phyloP scores from a whole-genome alignment of 1,140 invertebrate species.

The Proctacanthus coquilletti region DNA sequence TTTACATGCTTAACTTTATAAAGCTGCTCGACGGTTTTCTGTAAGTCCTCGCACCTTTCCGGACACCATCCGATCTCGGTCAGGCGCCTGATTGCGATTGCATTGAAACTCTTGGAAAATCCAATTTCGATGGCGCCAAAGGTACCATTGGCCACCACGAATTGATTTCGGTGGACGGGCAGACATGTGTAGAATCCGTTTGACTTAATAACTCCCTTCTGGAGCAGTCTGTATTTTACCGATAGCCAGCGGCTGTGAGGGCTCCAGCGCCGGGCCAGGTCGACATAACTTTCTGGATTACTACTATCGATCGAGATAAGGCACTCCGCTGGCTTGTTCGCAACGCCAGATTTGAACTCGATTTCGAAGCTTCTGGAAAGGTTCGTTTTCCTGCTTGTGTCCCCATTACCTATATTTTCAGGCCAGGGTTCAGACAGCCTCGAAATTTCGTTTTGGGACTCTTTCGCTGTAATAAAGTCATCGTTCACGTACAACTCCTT shows the following conservation, averaged over 20 bases:
- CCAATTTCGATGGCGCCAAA: slow-evolving; percentile 19
- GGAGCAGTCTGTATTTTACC: neutral
- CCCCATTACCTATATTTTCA: too few species aligned
- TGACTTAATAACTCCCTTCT: neutral
- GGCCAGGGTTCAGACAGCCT: too few species aligned
- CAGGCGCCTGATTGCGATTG: slow-evolving; percentile 20
- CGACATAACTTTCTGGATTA: too few species aligned
- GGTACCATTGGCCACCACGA: slow-evolving; percentile 10
- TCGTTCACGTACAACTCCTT: too few species aligned
- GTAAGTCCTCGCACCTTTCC: slow-evolving; percentile 12
- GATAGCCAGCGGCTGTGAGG: neutral
- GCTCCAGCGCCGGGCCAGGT: too few species aligned
- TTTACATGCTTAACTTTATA: slow-evolving; percentile 18
- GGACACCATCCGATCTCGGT: slow-evolving; percentile 7
- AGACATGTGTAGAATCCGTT: neutral
- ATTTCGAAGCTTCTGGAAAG: too few species aligned
- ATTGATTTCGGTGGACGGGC: neutral
- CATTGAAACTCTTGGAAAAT: slow-evolving; percentile 10
- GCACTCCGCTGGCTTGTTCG: too few species aligned
- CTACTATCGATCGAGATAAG: too few species aligned
- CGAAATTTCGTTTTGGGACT: too few species aligned
- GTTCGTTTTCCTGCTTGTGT: too few species aligned
- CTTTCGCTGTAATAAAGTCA: too few species aligned
- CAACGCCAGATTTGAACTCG: too few species aligned
- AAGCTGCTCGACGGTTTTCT: slow-evolving; percentile 16